Percentiles rank a stretch among this genome's conserved stretches.
phyloP scores from a whole-genome alignment of 2,888 invertebrate genomes.

The Clepsis dumicolana region DNA sequence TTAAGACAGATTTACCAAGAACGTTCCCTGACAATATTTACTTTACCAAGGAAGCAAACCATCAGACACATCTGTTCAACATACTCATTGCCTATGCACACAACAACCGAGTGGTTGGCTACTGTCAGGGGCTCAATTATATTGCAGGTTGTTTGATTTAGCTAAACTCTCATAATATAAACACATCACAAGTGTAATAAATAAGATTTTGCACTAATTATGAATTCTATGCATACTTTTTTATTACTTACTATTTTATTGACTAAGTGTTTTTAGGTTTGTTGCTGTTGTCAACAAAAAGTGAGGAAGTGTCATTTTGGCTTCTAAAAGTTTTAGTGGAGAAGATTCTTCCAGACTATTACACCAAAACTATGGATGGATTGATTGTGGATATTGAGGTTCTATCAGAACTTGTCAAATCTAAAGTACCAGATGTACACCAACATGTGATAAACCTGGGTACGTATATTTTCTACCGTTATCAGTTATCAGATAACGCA shows the following conservation, averaged over 20 bases:
- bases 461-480: conserved; percentile 55
- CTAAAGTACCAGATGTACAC: conserved; percentile 93
- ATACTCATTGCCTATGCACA: conserved; percentile 95
- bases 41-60: conserved; percentile 91
- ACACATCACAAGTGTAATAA: no score
- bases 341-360: conserved; percentile 95
- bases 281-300: conserved; percentile 93
- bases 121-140: conserved; percentile 98
- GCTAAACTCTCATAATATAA: not conserved
- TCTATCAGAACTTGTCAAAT: conserved; percentile 93
- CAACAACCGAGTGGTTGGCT: conserved; percentile 94
- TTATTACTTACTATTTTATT: no score
- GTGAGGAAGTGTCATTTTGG: conserved; percentile 97
- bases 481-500: conserved; percentile 23
- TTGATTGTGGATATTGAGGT: conserved; percentile 96
- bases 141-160: conserved; percentile 88
- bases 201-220: no score
- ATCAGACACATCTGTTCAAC: conserved; percentile 92
- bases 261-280: conserved; percentile 87
- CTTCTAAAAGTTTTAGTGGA: conserved; percentile 95
- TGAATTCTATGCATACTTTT: no score
- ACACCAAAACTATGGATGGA: conserved; percentile 95
- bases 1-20: conserved; percentile 95
- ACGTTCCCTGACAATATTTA: conserved; percentile 98
- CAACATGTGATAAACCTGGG: conserved; percentile 92